Base-by-base conservation (phyloP, 2,888 invertebrate species). In the Chelonus formosanus region DNA sequence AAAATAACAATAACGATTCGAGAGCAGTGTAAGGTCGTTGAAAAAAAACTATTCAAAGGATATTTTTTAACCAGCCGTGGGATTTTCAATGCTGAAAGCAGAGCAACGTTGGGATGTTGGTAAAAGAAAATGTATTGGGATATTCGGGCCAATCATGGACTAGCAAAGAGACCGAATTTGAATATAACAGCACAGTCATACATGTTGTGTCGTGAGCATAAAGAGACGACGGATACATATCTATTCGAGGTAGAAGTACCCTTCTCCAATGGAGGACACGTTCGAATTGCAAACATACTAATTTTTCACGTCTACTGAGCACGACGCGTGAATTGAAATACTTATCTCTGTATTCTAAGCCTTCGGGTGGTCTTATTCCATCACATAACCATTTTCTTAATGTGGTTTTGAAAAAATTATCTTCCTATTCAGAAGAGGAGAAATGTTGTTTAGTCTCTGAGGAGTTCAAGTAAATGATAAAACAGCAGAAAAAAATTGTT, bases 161-260 rank as follows among this genome's bases (percentile, higher is more conserved):
- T 77, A 74, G 75, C 78, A 75, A 78, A 78, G 76, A 73, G 75
- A 79, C 75, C 74, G 71, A 77, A 82, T 82, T 82, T 82, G 78
- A 82, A 82, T 82, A 82, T 78, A 81, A 82, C 81, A 80, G 78
- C 67, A 71, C 70, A 76, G 77, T 78, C 77, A 77, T 77, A 79
- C 74, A 75, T 74, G 76, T 73, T 73, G 73, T 62, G 69, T 70
- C 68, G 73, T 70, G 73, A 67, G 74, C 77, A 79, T 82, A 81
- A 81, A 80, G 66, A 76, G 57, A 71, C 67, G 43, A 56, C 68
- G 75, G 82, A 82, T 82, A 79, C 82, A 79, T 82, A 82, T 82
- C 82, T 81, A 67, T 65, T 60, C 44, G 55, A 45, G 55, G 65
- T 55, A 43, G 52, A 53, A 20, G 59, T 65, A 68, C 61, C 59